A percentile compares a stretch with the other conserved stretches of the same genome.
Conservation (phyloP, 2,888 invertebrate genomes). For the Embidobia sp. region DNA sequence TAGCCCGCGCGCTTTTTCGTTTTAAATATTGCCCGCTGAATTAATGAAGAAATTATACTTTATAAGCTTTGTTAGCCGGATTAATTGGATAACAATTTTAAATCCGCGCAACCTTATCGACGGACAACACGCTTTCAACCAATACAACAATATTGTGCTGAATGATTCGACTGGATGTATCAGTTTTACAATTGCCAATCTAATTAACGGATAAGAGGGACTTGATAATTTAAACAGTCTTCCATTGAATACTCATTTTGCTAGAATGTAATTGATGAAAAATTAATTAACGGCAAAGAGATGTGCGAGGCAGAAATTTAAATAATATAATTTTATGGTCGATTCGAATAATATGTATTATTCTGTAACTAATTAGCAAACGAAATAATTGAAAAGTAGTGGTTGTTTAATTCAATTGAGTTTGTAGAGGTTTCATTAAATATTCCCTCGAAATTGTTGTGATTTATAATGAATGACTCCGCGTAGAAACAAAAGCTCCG, state of each 20-base stretch:
- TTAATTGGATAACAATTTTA: constrained; percentile 43
- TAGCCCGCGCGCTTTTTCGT: constrained; percentile 40
- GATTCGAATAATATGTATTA: constrained; percentile 7
- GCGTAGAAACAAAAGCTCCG: too few relatives aligned
- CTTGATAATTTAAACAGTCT: constrained; percentile 17
- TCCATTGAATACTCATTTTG: constrained; percentile 17
- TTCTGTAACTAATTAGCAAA: constrained; percentile 3
- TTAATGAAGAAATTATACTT: constrained; percentile 53
- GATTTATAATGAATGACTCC: not conserved
- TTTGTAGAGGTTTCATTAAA: not conserved
- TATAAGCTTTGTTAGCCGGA: constrained; percentile 32
- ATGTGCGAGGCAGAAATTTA: not conserved
- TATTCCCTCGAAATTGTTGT: not conserved
- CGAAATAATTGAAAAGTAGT: not conserved
- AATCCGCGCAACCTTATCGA: constrained; percentile 26
- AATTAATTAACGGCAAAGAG: constrained; percentile 8
- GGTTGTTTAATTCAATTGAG: constrained; percentile 5
- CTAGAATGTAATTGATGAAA: constrained; percentile 10
- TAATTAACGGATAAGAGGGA: constrained; percentile 7
- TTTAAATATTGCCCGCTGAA: constrained; percentile 31
- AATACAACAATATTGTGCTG: not conserved
- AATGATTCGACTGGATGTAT: not conserved
- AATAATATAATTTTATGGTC: constrained; percentile 7
- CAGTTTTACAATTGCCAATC: not conserved
- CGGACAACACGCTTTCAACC: too few relatives aligned